These are phyloP conservation scores for Odontocerum albicorne DNA, from an alignment of 2,888 invertebrate genomes.

Conservation along the genomic window DNA sequence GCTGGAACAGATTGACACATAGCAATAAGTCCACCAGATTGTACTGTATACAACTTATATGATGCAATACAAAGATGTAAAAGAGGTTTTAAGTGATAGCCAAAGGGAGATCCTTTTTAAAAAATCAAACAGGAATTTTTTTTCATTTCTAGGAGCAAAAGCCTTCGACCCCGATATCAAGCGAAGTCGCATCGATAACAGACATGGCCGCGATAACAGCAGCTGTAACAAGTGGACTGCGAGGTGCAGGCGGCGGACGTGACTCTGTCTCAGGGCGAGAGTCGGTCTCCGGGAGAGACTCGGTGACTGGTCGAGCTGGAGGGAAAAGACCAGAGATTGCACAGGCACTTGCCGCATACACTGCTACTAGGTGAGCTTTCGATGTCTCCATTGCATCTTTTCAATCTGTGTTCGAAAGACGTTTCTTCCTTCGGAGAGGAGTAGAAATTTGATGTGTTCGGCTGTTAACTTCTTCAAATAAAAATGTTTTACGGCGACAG, in stretches of 20 bases:
- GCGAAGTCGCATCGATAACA: conserved; percentile 52
- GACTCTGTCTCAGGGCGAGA: conserved; percentile 46
- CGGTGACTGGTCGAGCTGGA: conserved; percentile 46
- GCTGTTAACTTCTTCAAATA: too few species aligned
- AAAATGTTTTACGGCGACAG: too few species aligned
- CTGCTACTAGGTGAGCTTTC: conserved; percentile 74
- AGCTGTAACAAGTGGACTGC: conserved; percentile 20
- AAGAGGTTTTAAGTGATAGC: too few species aligned
- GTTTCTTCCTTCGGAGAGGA: not conserved
- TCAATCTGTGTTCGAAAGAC: not conserved
- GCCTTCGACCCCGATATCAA: conserved; percentile 51
- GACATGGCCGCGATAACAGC: conserved; percentile 41
- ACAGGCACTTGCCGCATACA: conserved; percentile 90
- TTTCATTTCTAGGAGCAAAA: conserved; percentile 45
- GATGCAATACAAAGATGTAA: too few species aligned
- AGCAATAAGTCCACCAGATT: too few species aligned
- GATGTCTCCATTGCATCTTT: not conserved
- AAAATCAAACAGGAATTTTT: not conserved
- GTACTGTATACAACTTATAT: too few species aligned
- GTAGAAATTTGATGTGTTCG: not conserved
- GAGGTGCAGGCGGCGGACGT: conserved; percentile 35
- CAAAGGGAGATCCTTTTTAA: too few species aligned
- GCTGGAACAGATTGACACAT: too few species aligned
- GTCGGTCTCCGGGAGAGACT: conserved; percentile 51
- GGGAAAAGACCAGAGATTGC: conserved; percentile 88